Conservation (phyloP, 2,113 vertebrate genomes). For the Sphyrna mokarran region DNA sequence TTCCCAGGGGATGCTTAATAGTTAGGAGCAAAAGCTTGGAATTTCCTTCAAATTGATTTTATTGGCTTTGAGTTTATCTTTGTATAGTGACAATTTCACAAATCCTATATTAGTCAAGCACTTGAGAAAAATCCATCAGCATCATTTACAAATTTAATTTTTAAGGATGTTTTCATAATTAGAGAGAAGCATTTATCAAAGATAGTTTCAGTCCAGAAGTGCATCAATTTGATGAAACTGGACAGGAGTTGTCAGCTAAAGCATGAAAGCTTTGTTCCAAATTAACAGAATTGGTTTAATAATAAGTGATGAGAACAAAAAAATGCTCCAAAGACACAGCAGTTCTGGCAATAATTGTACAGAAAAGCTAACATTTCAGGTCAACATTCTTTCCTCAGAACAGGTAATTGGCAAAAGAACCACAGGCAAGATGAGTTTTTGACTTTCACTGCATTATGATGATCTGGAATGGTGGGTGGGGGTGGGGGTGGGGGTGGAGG, state of each 20-base stretch:
- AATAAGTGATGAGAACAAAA: neutral
- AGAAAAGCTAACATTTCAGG: neutral
- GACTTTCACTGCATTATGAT: neutral
- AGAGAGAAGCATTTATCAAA: neutral
- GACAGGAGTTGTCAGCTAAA: neutral
- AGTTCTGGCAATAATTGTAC: no score
- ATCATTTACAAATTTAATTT: neutral
- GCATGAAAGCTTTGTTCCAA: neutral
- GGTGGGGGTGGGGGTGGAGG: no score
- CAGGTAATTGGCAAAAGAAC: neutral
- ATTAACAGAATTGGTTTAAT: neutral
- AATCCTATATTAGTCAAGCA: neutral
- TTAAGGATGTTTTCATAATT: neutral
- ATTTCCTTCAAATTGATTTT: neutral
- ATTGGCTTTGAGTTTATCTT: neutral
- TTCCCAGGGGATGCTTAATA: no score
- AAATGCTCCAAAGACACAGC: no score
- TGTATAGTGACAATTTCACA: neutral
- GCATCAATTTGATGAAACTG: neutral
- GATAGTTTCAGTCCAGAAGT: neutral
- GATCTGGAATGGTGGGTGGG: neutral
- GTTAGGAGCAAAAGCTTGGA: neutral
- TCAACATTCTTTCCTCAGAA: neutral
- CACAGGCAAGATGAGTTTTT: neutral
- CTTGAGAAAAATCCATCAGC: neutral